phyloP scores from a whole-genome alignment of 2,888 invertebrate genomes.

The Nephrotoma guestfalica region DNA sequence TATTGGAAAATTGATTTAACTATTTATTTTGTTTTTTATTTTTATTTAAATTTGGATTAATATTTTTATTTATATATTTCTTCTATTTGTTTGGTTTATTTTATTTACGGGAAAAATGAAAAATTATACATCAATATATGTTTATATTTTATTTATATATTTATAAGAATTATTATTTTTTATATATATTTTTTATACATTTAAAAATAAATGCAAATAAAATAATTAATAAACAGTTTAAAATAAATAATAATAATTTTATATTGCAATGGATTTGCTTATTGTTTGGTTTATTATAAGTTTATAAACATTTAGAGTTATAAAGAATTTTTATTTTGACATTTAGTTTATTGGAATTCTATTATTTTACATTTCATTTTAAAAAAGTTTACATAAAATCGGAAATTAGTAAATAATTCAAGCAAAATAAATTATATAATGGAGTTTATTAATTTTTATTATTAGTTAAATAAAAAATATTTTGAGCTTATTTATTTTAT shows the following conservation, averaged over 20 bases:
- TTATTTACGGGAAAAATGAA: neutral
- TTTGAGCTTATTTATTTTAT: neutral
- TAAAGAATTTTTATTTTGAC: neutral
- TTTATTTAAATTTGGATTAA: neutral
- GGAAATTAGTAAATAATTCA: neutral
- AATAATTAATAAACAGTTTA: neutral
- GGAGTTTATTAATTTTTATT: neutral
- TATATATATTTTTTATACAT: neutral
- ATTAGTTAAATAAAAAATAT: neutral
- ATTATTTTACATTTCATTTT: neutral
- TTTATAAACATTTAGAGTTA: neutral
- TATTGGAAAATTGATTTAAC: constrained; percentile 3
- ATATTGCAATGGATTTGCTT: neutral
- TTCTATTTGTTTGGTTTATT: neutral
- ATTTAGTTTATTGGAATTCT: neutral
- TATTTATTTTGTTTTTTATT: constrained; percentile 4
- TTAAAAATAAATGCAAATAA: neutral
- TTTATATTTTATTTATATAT: neutral
- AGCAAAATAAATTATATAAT: neutral
- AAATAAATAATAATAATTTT: neutral
- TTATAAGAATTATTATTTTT: neutral
- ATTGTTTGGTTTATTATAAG: neutral
- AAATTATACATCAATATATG: neutral
- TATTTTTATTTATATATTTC: neutral
- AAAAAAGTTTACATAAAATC: neutral